Base-by-base conservation (phyloP, 2,888 invertebrate species). In the Polydrusus cervinus region DNA sequence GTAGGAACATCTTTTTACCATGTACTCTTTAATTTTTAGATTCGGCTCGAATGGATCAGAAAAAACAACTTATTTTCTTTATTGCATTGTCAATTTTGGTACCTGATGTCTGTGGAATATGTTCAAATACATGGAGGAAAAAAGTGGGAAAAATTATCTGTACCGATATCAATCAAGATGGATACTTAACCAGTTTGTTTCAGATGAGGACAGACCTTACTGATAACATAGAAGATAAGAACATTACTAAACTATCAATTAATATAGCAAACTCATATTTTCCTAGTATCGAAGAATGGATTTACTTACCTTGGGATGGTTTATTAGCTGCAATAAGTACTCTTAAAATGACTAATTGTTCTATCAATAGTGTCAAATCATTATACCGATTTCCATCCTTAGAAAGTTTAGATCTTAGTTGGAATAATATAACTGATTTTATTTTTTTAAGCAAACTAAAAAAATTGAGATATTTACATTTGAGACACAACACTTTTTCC, bases 261-360 rank as follows among this genome's bases (percentile, higher is more conserved):
- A 64, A 71, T 34, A 65, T 71, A 55, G 55, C 55, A 13, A 34
- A 71, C 20, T 71, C 71, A 1, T 13, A 55, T 55, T 11, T 71
- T 10, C 55, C 65, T 13, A 51, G 16, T 10, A 25, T 74, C 7
- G 74, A 74, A 34, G 74, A 74, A 13, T 74, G 64, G 68, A 14
- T 74, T 18, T 74, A 51, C 43, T n/a, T 53, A 16, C 74, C 74
- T 3, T 64, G 61, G 51, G 62, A 67, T 3, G 47, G 57, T 20
- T 25, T 34, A 8, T 43, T 55, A 7, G n/a, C 25, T 20, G 18
- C 43, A 10, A 16, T 74, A 25, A 10, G 30, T 20, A 49, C 45
- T n/a, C 34, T 74, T 25, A 74, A 53, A 47, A 69, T 74, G n/a
- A 25, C 34, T 3, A 74, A 74, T 53, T 69, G 68, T 30, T 68